Conservation (phyloP, 2,888 invertebrate species). For the Polyploca ridens region DNA sequence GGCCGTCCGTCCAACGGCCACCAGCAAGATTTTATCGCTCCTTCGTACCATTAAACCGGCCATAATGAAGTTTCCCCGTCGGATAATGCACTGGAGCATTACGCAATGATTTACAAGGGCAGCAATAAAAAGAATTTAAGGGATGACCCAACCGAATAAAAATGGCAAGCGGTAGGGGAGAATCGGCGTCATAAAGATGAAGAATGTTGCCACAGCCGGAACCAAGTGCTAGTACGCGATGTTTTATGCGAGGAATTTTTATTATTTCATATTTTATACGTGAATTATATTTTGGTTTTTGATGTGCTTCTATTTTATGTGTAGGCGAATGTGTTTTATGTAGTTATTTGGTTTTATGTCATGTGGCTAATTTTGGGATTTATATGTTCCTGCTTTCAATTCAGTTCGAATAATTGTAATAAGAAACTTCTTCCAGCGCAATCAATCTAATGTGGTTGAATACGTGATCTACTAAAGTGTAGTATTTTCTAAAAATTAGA, state of each 20-base stretch:
- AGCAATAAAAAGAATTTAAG: slow-evolving; percentile 84
- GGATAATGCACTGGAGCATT: slow-evolving; percentile 83
- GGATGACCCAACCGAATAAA: slow-evolving; percentile 81
- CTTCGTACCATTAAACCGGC: slow-evolving; percentile 83
- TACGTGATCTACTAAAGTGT: too few species aligned
- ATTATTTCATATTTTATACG: slow-evolving; percentile 55
- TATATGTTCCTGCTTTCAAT: neutral
- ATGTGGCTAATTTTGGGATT: neutral
- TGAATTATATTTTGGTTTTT: slow-evolving; percentile 13
- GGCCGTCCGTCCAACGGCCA: slow-evolving; percentile 55
- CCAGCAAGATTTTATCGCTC: slow-evolving; percentile 82
- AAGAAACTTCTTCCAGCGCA: too few species aligned
- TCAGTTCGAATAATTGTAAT: neutral
- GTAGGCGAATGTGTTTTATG: neutral
- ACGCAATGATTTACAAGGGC: slow-evolving; percentile 83
- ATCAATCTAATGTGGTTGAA: too few species aligned
- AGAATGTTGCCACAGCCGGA: slow-evolving; percentile 66
- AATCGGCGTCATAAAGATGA: slow-evolving; percentile 76
- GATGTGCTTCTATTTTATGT: slow-evolving; percentile 11
- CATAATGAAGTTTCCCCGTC: slow-evolving; percentile 83
- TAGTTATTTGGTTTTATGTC: slow-evolving; percentile 1
- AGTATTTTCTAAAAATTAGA: too few species aligned
- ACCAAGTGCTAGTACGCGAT: slow-evolving; percentile 43
- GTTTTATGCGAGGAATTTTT: slow-evolving; percentile 47
- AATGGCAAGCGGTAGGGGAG: slow-evolving; percentile 39